These are phyloP conservation scores for Cyrtorhinus lividipennis DNA, from an alignment of 1,140 invertebrate species.

Conservation along the genomic window DNA sequence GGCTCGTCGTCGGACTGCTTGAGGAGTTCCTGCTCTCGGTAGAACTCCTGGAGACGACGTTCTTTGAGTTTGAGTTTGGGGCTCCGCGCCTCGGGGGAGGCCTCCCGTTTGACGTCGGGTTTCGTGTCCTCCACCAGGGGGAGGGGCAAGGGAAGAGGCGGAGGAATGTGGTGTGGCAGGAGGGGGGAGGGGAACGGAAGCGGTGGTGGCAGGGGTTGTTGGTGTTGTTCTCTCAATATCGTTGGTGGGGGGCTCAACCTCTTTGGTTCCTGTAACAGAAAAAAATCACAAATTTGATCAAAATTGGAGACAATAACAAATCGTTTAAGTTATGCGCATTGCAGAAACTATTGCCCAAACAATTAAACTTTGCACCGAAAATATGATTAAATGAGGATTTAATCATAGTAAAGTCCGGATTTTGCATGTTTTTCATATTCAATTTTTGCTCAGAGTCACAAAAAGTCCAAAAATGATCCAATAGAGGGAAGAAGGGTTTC, in stretches of 20 bases:
- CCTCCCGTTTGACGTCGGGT: conserved; percentile 5
- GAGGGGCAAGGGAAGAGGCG: neutral
- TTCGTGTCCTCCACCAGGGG: conserved; percentile 4
- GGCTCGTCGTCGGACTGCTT: neutral
- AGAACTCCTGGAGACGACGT: conserved; percentile 24
- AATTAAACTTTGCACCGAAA: no score
- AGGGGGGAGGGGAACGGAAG: neutral
- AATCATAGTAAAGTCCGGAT: no score
- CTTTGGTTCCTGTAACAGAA: conserved; percentile 9
- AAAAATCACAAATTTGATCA: no score
- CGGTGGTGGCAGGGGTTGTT: neutral
- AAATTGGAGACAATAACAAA: neutral
- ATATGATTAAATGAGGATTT: no score
- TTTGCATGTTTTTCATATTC: no score
- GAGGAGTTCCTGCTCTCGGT: conserved; percentile 21
- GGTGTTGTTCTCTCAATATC: neutral
- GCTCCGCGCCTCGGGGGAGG: neutral
- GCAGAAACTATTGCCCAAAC: no score
- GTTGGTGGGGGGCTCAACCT: neutral
- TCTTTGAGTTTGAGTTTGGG: conserved; percentile 22
- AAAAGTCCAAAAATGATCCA: no score
- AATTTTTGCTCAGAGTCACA: no score
- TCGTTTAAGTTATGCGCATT: no score
- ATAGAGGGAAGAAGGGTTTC: no score
- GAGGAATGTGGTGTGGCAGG: neutral